phyloP scores from a whole-genome alignment of 2,888 invertebrate species.

The Cyclophora albipunctata region DNA sequence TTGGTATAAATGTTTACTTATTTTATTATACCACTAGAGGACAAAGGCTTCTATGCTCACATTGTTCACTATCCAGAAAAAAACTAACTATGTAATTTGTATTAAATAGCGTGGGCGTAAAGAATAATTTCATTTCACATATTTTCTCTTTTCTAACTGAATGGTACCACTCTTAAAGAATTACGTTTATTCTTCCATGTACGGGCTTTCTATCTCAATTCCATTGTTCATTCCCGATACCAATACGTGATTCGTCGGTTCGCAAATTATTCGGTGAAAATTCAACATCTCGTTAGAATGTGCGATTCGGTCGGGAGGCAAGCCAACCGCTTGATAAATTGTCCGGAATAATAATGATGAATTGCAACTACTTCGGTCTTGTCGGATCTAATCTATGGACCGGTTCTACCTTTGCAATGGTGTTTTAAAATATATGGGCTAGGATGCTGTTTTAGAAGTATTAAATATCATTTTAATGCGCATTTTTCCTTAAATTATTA shows the following conservation, averaged over 20 bases:
- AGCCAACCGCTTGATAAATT: conserved; percentile 76
- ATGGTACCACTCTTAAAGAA: too few species aligned
- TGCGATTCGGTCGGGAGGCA: conserved; percentile 67
- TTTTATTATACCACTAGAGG: too few species aligned
- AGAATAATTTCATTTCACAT: too few species aligned
- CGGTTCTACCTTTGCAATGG: conserved; percentile 33
- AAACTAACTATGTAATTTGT: too few species aligned
- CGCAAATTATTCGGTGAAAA: conserved; percentile 75
- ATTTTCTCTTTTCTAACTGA: too few species aligned
- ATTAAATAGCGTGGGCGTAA: too few species aligned
- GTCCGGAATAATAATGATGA: conserved; percentile 77
- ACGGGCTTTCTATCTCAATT: conserved; percentile 73
- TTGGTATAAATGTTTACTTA: too few species aligned
- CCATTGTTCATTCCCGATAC: conserved; percentile 67
- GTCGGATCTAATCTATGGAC: conserved; percentile 61
- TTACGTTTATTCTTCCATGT: conserved; percentile 47
- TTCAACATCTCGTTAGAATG: conserved; percentile 76
- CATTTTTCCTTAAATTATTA: too few species aligned
- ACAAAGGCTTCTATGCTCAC: too few species aligned
- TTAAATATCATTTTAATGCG: too few species aligned
- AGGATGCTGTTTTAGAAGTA: too few species aligned
- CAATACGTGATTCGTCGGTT: conserved; percentile 75
- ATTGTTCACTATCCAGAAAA: too few species aligned
- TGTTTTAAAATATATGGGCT: conserved; percentile 5
- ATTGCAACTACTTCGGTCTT: conserved; percentile 69